Conservation (phyloP, 1,140 invertebrate genomes). For the Macrobrachium nipponense region DNA sequence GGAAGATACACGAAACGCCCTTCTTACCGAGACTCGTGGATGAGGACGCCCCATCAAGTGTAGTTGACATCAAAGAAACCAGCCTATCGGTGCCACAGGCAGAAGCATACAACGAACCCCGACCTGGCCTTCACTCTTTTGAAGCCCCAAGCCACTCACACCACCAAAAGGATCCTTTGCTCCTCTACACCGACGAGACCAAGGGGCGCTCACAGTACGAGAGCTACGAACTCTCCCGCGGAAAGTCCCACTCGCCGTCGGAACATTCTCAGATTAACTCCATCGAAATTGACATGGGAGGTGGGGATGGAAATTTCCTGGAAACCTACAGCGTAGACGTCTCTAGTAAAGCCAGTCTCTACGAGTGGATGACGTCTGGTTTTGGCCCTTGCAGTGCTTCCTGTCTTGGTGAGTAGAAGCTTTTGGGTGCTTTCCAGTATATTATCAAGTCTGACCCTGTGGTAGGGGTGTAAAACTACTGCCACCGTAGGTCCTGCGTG, state of each 20-base stretch:
- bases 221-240: conserved; percentile 19
- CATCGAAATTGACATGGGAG: conserved; percentile 20
- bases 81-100: conserved; percentile 27
- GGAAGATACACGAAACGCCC: conserved; percentile 34
- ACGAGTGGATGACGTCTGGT: conserved; percentile 71
- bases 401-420: conserved; percentile 81
- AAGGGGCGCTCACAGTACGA: conserved; percentile 23
- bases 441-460: too few relatives aligned
- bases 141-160: conserved; percentile 23
- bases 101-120: conserved; percentile 48
- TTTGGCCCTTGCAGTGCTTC: conserved; percentile 91
- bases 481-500: too few relatives aligned
- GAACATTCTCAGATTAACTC: conserved; percentile 37
- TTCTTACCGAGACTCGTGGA: conserved; percentile 31
- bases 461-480: too few relatives aligned
- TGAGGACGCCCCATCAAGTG: conserved; percentile 12
- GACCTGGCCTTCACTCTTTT: conserved; percentile 31
- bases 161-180: conserved; percentile 29
- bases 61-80: background rate
- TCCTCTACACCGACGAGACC: conserved; percentile 35
- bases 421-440: background rate
- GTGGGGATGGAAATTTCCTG: conserved; percentile 32
- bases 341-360: conserved; percentile 52
- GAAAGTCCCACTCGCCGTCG: background rate
- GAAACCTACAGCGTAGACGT: conserved; percentile 26